Evolutionary conservation across 2,113 vertebrate genomes (phyloP).

Genomic region (Pycnonotus jocosus): DNA sequence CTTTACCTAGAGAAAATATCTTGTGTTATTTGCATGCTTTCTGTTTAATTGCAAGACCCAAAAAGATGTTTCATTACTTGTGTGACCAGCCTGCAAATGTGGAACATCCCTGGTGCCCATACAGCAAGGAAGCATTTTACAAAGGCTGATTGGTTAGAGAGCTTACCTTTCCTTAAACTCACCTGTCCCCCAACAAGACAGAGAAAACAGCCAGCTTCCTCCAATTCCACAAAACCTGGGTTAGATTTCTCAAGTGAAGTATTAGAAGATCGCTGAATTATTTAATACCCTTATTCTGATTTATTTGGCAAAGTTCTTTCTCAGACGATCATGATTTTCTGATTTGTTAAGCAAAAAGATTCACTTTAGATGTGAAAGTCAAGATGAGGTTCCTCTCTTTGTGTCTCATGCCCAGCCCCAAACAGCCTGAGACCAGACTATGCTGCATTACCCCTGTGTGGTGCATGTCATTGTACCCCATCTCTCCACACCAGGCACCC

Average conservation of each 20-base stretch:
- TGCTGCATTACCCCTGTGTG: rapidly evolving
- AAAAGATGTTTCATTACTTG: background rate
- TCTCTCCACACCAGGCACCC: rapidly evolving
- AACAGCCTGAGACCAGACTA: background rate
- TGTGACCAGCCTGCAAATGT: background rate
- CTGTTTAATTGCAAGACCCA: background rate
- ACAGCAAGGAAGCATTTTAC: rapidly evolving
- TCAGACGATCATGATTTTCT: rapidly evolving
- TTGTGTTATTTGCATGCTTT: background rate
- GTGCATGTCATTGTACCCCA: background rate
- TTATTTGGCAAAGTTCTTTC: background rate
- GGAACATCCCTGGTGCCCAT: no score
- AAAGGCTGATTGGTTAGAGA: rapidly evolving
- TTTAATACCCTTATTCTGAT: background rate
- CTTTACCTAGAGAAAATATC: background rate
- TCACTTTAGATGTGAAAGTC: background rate
- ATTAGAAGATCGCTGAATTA: background rate
- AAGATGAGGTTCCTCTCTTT: background rate
- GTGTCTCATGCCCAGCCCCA: background rate
- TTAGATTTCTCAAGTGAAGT: background rate
- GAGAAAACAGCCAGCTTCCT: background rate
- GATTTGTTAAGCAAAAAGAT: background rate
- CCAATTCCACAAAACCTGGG: background rate
- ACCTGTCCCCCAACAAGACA: background rate
- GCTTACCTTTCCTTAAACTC: background rate